Evolutionary conservation across 2,888 invertebrate genomes (phyloP).

Genomic region (Notodonta dromedarius): DNA sequence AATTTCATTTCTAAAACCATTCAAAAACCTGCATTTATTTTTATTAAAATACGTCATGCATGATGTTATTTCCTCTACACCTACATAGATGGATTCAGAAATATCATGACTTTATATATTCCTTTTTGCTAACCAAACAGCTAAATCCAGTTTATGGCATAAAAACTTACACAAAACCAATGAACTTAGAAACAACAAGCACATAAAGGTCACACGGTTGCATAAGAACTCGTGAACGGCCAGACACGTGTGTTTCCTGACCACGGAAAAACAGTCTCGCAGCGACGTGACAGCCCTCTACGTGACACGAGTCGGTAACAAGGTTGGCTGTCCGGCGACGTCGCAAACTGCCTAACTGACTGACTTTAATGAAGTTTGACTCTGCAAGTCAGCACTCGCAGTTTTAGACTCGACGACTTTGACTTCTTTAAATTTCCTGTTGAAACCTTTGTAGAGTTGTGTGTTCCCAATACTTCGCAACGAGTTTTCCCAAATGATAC

Average conservation of each 20-base stretch:
- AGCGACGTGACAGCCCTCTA: conserved; percentile 56
- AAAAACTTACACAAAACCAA: conserved; percentile 12
- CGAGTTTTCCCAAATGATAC: too few species aligned
- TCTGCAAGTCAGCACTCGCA: conserved; percentile 41
- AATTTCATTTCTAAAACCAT: too few species aligned
- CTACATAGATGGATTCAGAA: neutral
- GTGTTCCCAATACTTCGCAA: too few species aligned
- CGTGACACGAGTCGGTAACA: conserved; percentile 64
- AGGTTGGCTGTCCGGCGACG: conserved; percentile 39
- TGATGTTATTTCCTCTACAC: too few species aligned
- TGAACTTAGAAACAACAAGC: conserved; percentile 21
- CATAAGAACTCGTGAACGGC: conserved; percentile 49
- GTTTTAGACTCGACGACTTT: conserved; percentile 39
- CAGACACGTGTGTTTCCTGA: conserved; percentile 60
- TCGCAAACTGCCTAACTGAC: conserved; percentile 63
- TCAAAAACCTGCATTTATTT: too few species aligned
- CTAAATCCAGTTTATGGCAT: neutral
- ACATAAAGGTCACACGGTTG: conserved; percentile 48
- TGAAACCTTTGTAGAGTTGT: neutral
- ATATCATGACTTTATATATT: neutral
- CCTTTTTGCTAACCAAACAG: neutral
- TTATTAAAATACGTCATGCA: too few species aligned
- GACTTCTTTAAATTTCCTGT: conserved; percentile 15
- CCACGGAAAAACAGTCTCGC: conserved; percentile 63
- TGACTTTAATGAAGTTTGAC: conserved; percentile 63